phyloP scores from a whole-genome alignment of 2,797 vertebrate genomes.

The Capromys pilorides region DNA sequence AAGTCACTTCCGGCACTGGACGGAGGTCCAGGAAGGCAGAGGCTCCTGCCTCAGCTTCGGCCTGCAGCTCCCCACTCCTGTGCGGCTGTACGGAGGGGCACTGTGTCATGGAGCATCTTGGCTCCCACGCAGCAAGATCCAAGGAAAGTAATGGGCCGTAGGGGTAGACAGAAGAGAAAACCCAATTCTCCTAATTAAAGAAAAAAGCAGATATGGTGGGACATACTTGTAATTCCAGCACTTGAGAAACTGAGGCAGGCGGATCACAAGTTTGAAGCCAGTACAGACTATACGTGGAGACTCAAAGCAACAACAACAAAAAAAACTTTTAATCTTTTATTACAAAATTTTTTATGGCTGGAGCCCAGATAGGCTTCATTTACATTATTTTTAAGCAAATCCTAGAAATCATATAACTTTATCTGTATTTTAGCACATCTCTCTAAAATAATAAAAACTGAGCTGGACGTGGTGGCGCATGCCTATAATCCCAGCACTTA shows the following conservation, averaged over 20 bases:
- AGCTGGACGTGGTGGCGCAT: too few relatives aligned
- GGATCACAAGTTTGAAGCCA: not conserved
- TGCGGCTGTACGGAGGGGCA: not conserved
- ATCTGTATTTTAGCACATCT: not conserved
- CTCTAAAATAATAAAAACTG: constrained; percentile 40
- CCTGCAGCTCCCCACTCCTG: not conserved
- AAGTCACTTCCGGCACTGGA: not conserved
- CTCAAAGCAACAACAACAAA: not conserved
- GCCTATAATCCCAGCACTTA: too few relatives aligned
- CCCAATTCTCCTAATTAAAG: not conserved
- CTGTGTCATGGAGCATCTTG: not conserved
- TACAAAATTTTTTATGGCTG: not conserved
- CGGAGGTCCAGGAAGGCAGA: not conserved
- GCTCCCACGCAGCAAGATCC: not conserved
- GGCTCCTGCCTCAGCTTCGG: not conserved
- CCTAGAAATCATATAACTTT: not conserved
- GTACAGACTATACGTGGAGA: not conserved
- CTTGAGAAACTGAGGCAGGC: not conserved
- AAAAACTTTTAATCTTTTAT: not conserved
- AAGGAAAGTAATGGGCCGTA: not conserved
- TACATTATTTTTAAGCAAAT: not conserved
- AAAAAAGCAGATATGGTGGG: not conserved
- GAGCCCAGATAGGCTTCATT: not conserved
- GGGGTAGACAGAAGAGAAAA: not conserved
- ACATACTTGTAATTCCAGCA: not conserved